Evolutionary conservation across 2,888 invertebrate genomes (phyloP).

Genomic region (Mimachlamys varia): DNA sequence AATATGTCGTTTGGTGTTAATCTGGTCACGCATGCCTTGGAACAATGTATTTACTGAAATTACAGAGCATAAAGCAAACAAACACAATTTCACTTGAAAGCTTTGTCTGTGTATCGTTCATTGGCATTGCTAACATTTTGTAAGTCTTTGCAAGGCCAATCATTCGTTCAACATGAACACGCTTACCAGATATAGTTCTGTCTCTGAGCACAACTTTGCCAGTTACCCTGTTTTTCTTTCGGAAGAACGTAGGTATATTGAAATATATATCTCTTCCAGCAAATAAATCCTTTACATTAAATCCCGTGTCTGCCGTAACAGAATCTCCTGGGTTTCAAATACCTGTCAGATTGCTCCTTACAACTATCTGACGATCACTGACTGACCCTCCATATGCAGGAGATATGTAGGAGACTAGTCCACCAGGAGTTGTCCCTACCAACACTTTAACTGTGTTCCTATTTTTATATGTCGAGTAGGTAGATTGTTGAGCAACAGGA

Average conservation of each 20-base stretch:
- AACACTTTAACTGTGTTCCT: too few species aligned
- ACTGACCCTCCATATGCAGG: constrained; percentile 67
- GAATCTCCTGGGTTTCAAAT: too few species aligned
- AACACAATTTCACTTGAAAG: constrained; percentile 51
- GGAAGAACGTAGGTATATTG: constrained; percentile 61
- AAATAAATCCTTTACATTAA: too few species aligned
- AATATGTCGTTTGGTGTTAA: too few species aligned
- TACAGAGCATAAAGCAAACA: constrained; percentile 53
- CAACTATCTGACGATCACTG: constrained; percentile 60
- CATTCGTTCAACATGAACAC: constrained; percentile 61
- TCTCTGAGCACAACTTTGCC: constrained; percentile 54
- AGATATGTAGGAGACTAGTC: too few species aligned
- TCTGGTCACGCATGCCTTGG: constrained; percentile 46
- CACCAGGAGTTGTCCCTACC: too few species aligned
- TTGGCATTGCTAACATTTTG: constrained; percentile 52
- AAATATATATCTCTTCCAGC: constrained; percentile 52
- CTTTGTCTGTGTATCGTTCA: constrained; percentile 53
- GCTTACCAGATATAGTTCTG: constrained; percentile 58
- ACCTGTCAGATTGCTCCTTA: constrained; percentile 45
- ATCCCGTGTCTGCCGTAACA: too few species aligned
- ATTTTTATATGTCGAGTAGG: too few species aligned
- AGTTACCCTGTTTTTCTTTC: constrained; percentile 59
- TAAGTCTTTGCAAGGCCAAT: constrained; percentile 60
- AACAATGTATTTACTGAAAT: not conserved
- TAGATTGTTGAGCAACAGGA: constrained; percentile 59